Conservation (phyloP, 37 sponge, comb jelly and placozoan species). For the Theonella swinhoei region DNA sequence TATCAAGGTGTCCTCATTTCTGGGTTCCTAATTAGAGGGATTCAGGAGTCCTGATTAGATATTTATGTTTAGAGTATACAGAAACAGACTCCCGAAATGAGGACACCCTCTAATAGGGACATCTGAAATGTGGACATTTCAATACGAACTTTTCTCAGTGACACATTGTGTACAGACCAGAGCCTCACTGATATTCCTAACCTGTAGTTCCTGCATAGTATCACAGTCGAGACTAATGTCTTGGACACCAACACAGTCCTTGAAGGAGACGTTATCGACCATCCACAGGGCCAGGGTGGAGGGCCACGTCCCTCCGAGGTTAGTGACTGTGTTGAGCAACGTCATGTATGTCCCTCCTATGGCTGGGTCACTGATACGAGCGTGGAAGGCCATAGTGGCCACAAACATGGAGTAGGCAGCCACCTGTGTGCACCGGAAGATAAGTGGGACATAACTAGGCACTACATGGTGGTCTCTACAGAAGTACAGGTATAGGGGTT, state of each 20-base stretch:
- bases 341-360: constrained; percentile 99
- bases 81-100: too few relatives aligned
- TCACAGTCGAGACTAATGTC: constrained; percentile 68
- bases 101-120: too few relatives aligned
- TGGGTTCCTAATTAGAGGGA: too few relatives aligned
- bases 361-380: constrained; percentile 90
- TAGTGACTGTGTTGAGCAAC: constrained; percentile 91
- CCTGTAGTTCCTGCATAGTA: constrained; percentile 64
- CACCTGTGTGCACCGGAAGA: constrained; percentile 39
- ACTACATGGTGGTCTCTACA: too few relatives aligned
- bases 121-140: too few relatives aligned
- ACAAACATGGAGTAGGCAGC: constrained; percentile 91
- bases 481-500: too few relatives aligned
- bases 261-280: constrained; percentile 76
- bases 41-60: too few relatives aligned
- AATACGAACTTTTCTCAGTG: too few relatives aligned
- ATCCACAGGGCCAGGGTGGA: constrained; percentile 88
- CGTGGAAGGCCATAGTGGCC: constrained; percentile 86
- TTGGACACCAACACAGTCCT: constrained; percentile 67
- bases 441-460: background rate
- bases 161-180: too few relatives aligned
- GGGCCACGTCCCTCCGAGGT: constrained; percentile 84
- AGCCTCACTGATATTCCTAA: too few relatives aligned
- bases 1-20: too few relatives aligned
- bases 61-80: too few relatives aligned